Evolutionary conservation across 1,140 invertebrate genomes (phyloP), one percentile per base, ranked within the genome.

Genomic region (Lethocerus indicus): DNA sequence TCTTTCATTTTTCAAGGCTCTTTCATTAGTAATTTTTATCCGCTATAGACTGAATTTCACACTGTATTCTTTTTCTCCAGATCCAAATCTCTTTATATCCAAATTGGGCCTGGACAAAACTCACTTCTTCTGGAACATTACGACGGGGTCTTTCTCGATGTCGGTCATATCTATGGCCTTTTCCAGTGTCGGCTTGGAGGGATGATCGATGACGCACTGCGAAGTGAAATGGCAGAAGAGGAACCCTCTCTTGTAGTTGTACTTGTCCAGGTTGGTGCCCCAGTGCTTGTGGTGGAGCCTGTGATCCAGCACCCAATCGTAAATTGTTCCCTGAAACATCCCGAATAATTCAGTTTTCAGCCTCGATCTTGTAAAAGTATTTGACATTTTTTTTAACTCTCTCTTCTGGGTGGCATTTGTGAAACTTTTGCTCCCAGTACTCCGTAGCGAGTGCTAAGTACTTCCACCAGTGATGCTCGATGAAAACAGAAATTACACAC

Each of bases 241-340:
- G 59, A 96, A 91, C 7, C 90, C 89, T 55, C 81, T 77, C 3
- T 76, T 79, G 52, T 82, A 78, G 61, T 94, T 85, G 61, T 85
- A 93, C 0, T 90, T 90, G 64, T 98, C 93, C 36, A 79, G 78
- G 49, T 93, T 78, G 0, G 91, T 90, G 23, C 82, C 81, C 44
- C 83, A 86, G 61, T 79, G 81, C 48, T 83, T 82, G 57, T 97
- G 93, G 59, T 97, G 92, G 2, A 93, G 70, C 50, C 90, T 73
- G 63, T 98, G 93, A 54, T 83, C 74, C 23, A 74, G 60, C 0
- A 83, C 82, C 79, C 82, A 86, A 47, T 82, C 71, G 56, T 85
- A 82, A 50, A 87, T 76, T 6, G 77, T 64, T 41, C 81, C 81
- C 81, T 83, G 53, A 21, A 72, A 72, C 52, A 56, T 14, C n/a